Conservation (phyloP, 2,113 vertebrate genomes). For the Ammodytes marinus region DNA sequence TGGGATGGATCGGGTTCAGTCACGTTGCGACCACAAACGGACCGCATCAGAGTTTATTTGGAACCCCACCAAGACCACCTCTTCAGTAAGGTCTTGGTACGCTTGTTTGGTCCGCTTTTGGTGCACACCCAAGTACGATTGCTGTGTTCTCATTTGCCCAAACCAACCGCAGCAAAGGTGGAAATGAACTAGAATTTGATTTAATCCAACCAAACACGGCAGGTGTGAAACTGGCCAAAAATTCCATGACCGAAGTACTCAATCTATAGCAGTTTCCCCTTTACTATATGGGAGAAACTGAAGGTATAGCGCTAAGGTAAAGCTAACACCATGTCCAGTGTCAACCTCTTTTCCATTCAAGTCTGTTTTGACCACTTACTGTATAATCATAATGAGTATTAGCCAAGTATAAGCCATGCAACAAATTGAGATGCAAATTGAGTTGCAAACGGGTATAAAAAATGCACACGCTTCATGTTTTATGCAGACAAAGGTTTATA, state of each 20-base stretch:
- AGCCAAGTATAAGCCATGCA: slow-evolving; percentile 3
- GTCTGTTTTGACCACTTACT: not conserved
- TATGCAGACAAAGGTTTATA: not conserved
- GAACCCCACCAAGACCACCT: too few species aligned
- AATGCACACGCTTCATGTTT: slow-evolving; percentile 1
- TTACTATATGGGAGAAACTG: not conserved
- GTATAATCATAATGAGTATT: not conserved
- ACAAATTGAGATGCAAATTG: slow-evolving; percentile 8
- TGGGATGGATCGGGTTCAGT: too few species aligned
- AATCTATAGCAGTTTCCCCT: too few species aligned
- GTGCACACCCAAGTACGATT: too few species aligned
- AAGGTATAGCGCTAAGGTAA: not conserved
- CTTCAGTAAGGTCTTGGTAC: too few species aligned
- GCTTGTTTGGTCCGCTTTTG: too few species aligned
- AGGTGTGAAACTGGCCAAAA: not conserved
- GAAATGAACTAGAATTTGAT: too few species aligned
- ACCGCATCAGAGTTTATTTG: too few species aligned
- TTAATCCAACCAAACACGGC: not conserved
- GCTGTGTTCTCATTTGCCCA: too few species aligned
- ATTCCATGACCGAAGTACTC: not conserved
- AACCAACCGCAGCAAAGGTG: too few species aligned
- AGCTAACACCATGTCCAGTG: not conserved
- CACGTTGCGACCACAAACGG: too few species aligned
- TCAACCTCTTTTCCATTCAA: not conserved
- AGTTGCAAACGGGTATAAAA: slow-evolving; percentile 20